phyloP scores from a whole-genome alignment of 2,113 vertebrate species.

The Turdus rufiventris region DNA sequence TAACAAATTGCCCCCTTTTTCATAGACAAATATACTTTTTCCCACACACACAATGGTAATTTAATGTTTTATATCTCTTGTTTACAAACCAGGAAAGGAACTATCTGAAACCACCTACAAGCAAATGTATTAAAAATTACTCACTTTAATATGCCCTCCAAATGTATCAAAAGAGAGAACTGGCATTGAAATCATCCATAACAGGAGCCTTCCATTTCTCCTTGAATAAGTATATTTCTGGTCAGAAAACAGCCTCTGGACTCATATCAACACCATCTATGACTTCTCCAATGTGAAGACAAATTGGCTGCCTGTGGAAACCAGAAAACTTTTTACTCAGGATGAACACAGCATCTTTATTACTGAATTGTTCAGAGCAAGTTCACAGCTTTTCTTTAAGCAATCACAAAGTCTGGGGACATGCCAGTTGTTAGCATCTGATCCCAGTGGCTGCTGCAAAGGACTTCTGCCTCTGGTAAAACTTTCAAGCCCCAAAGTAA shows the following conservation, averaged over 20 bases:
- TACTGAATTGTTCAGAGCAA: not conserved
- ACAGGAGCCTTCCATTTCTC: slow-evolving; percentile 53
- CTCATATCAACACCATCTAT: slow-evolving; percentile 39
- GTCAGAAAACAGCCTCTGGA: slow-evolving; percentile 48
- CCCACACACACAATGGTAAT: not conserved
- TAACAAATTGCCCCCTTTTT: not conserved
- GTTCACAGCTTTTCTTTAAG: not conserved
- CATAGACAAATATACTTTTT: not conserved
- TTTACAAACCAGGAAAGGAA: not conserved
- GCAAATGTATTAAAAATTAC: not conserved
- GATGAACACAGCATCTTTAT: not conserved
- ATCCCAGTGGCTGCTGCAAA: not conserved
- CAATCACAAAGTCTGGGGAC: not conserved
- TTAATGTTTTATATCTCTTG: not conserved
- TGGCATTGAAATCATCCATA: slow-evolving; percentile 30
- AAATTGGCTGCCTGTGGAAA: slow-evolving; percentile 55
- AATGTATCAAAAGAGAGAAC: slow-evolving; percentile 51
- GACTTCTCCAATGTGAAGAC: slow-evolving; percentile 41
- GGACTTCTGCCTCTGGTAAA: not conserved
- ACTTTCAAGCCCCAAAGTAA: not conserved
- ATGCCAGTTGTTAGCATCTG: no score
- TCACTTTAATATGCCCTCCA: slow-evolving; percentile 61
- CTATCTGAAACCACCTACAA: not conserved
- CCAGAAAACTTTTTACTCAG: not conserved
- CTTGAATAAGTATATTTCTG: slow-evolving; percentile 45